Conservation (phyloP, 2,797 vertebrate genomes). For the Acrocephalus scirpaceus region DNA sequence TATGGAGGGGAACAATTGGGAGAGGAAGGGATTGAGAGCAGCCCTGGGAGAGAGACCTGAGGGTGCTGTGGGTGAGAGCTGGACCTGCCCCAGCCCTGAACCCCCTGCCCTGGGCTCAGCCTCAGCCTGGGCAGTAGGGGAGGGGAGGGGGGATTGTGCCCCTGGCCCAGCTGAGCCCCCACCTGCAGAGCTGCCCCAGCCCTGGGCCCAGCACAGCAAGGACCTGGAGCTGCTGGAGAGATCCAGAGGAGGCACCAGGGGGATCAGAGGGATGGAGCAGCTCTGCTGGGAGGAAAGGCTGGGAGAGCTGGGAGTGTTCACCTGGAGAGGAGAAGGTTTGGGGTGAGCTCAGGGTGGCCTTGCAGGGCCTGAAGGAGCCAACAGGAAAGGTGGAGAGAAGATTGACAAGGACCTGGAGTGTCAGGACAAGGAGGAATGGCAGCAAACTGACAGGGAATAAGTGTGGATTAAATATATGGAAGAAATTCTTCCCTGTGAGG, state of each 20-base stretch:
- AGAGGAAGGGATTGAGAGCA: neutral
- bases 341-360: rapidly evolving
- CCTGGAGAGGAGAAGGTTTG: neutral
- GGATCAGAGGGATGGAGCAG: neutral
- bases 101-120: neutral
- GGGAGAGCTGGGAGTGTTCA: neutral
- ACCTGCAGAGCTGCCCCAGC: neutral
- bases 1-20: neutral
- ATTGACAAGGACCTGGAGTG: rapidly evolving
- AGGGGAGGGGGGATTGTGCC: neutral
- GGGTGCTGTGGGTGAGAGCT: neutral
- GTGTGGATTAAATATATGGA: neutral
- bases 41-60: neutral
- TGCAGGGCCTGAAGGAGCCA: rapidly evolving
- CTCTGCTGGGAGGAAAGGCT: neutral
- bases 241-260: neutral
- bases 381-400: neutral
- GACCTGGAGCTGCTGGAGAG: neutral
- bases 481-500: rapidly evolving
- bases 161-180: neutral
- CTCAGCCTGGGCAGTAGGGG: neutral
- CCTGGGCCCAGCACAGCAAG: neutral
- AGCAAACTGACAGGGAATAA: rapidly evolving
- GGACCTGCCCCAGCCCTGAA: neutral
- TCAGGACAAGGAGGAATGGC: rapidly evolving